Conservation (phyloP, 2,888 invertebrate genomes). For the Pecten maximus region DNA sequence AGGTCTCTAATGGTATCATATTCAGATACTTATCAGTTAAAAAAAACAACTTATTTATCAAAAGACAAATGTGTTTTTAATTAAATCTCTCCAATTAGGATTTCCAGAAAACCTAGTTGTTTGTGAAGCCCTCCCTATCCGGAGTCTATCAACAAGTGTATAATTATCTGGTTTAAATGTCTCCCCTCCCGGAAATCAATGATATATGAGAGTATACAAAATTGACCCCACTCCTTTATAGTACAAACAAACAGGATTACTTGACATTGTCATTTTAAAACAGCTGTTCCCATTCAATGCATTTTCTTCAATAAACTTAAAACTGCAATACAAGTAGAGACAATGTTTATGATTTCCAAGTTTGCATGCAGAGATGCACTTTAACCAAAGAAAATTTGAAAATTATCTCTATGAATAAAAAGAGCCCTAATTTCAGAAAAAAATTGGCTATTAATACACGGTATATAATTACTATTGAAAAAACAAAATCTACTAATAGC, state of each 20-base stretch:
- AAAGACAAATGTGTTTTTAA: slow-evolving; percentile 19
- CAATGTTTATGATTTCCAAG: neutral
- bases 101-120: neutral
- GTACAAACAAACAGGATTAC: neutral
- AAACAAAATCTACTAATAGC: slow-evolving; percentile 7
- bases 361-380: slow-evolving; percentile 4
- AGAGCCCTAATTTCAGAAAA: neutral
- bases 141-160: neutral
- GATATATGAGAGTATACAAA: neutral
- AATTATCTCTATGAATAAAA: neutral
- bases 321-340: neutral
- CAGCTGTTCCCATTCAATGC: neutral
- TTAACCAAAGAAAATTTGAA: neutral
- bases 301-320: neutral
- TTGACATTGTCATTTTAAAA: slow-evolving; percentile 10
- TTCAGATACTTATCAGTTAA: neutral
- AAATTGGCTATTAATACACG: neutral
- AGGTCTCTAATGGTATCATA: neutral
- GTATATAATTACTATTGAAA: slow-evolving; percentile 5
- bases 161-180: slow-evolving; percentile 26
- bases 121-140: neutral
- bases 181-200: slow-evolving; percentile 1
- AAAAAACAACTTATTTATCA: neutral
- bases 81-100: neutral
- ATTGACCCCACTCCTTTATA: neutral